phyloP scores from a whole-genome alignment of 2,113 vertebrate genomes.

The Parus major region DNA sequence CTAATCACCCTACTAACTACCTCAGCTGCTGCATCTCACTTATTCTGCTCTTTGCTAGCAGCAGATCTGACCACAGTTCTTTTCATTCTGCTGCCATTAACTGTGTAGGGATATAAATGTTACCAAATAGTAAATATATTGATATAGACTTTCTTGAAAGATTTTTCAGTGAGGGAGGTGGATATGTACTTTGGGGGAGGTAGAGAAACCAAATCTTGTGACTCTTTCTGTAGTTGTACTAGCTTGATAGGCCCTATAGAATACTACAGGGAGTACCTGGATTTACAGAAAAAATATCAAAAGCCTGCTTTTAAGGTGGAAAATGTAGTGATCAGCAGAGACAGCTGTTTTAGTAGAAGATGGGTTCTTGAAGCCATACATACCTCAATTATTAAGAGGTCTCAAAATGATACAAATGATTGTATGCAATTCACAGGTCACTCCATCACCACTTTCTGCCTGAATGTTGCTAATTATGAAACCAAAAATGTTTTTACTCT shows the following conservation, averaged over 20 bases:
- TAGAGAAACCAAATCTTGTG: neutral
- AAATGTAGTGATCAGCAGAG: neutral
- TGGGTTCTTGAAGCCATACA: neutral
- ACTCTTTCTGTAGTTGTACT: fast-evolving
- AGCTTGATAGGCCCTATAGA: neutral
- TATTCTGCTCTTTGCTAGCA: neutral
- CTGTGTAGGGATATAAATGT: neutral
- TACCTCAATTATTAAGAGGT: neutral
- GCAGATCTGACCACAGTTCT: neutral
- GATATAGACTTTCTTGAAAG: neutral
- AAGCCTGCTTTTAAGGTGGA: neutral
- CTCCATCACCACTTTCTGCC: neutral
- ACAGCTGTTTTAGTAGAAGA: neutral
- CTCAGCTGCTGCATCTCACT: neutral
- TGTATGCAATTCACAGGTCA: neutral
- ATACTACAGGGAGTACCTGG: neutral
- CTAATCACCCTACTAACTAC: neutral
- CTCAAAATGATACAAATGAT: neutral
- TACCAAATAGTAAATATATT: neutral
- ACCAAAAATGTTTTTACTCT: neutral
- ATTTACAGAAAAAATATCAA: neutral
- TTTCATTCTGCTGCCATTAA: neutral
- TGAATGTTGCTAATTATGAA: neutral
- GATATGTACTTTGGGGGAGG: neutral
- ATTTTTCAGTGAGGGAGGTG: neutral